Conservation (phyloP, 2,113 vertebrate genomes). For the Phocoena sinus region DNA sequence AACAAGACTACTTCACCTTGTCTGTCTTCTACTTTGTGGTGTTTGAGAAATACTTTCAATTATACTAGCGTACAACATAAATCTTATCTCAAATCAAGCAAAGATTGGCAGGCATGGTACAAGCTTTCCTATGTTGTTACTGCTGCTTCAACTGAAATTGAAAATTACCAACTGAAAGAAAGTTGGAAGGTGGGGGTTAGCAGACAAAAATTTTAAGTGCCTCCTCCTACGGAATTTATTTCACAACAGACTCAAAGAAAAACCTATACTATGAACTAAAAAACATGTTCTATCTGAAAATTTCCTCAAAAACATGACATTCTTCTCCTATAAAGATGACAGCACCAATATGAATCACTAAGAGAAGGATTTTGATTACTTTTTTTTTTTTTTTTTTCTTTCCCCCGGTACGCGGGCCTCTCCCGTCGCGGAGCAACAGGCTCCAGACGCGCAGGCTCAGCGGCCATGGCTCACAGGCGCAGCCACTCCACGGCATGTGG, state of each 20-base stretch:
- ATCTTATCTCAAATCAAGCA: not conserved
- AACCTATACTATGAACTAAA: not conserved
- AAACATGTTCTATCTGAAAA: not conserved
- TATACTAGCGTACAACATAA: not conserved
- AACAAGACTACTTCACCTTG: not conserved
- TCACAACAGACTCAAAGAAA: not conserved
- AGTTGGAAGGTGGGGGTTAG: not conserved
- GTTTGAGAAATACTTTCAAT: conserved; percentile 3
- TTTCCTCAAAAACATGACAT: not conserved
- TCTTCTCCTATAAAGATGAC: not conserved
- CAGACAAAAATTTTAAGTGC: not conserved
- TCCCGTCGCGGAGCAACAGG: too few species aligned
- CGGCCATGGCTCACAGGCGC: too few species aligned
- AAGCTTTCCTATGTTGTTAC: not conserved
- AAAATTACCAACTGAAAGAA: not conserved
- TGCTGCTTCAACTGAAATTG: not conserved
- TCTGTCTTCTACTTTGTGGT: not conserved
- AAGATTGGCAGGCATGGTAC: not conserved
- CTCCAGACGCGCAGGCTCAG: too few species aligned
- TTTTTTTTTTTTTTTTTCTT: not conserved
- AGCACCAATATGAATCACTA: not conserved
- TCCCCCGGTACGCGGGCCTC: too few species aligned
- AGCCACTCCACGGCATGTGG: too few species aligned
- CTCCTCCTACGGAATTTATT: conserved; percentile 19
- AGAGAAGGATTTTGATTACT: not conserved